These are phyloP conservation scores for Piezodorus guildinii DNA, from an alignment of 1,140 invertebrate species.

Conservation along the genomic window DNA sequence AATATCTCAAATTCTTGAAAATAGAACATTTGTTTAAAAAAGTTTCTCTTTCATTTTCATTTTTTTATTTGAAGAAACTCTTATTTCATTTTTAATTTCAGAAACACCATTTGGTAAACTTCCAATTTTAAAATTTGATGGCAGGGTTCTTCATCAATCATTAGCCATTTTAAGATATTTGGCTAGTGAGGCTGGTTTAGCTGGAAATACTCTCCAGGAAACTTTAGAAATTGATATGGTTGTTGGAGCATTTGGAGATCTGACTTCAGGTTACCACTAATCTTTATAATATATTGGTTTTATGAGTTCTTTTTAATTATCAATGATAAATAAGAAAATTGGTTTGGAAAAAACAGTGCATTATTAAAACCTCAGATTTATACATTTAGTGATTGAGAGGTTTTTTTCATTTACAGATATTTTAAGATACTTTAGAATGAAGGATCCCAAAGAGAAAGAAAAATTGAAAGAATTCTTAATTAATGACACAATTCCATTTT, in stretches of 20 bases:
- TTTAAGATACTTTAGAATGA: too few species aligned
- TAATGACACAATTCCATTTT: slow-evolving; percentile 38
- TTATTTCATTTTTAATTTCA: neutral
- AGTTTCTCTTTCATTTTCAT: too few species aligned
- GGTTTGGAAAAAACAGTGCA: too few species aligned
- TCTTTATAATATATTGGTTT: too few species aligned
- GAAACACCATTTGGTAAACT: neutral
- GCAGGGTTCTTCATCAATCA: neutral
- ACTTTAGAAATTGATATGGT: neutral
- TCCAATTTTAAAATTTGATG: neutral
- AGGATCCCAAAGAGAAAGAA: slow-evolving; percentile 28
- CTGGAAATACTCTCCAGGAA: neutral
- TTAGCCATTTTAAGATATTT: neutral
- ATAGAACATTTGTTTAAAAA: too few species aligned
- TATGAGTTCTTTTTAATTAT: too few species aligned
- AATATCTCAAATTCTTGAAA: too few species aligned
- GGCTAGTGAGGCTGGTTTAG: neutral
- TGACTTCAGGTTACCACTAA: neutral
- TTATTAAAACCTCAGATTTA: too few species aligned
- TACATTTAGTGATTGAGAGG: too few species aligned
- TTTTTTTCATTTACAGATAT: too few species aligned
- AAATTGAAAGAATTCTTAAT: slow-evolving; percentile 29
- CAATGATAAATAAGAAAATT: too few species aligned
- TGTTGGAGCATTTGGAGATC: slow-evolving; percentile 8
- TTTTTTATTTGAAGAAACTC: too few species aligned